These are phyloP conservation scores for Habrosyne pyritoides DNA, from an alignment of 2,888 invertebrate species.

Conservation along the genomic window DNA sequence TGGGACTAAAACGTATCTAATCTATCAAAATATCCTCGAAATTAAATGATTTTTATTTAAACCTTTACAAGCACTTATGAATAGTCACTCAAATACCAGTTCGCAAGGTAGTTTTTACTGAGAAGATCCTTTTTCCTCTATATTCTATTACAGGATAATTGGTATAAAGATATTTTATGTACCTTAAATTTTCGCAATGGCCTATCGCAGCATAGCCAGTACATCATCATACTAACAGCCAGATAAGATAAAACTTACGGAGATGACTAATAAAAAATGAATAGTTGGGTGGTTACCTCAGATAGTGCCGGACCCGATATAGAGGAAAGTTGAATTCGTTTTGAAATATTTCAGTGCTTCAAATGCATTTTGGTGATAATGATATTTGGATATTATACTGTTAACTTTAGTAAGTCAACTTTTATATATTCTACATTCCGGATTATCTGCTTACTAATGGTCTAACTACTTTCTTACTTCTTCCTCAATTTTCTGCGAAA, in stretches of 20 bases:
- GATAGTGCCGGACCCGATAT: constrained; percentile 12
- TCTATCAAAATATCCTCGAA: not conserved
- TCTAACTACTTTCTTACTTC: too few relatives aligned
- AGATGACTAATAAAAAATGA: constrained; percentile 43
- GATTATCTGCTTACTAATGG: too few relatives aligned
- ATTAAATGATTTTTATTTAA: not conserved
- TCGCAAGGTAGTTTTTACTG: too few relatives aligned
- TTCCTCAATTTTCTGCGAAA: too few relatives aligned
- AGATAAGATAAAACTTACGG: constrained; percentile 48
- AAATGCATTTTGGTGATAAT: not conserved
- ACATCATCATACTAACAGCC: not conserved
- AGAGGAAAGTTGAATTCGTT: not conserved
- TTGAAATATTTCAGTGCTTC: constrained; percentile 11
- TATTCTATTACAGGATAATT: too few relatives aligned
- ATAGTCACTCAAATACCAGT: too few relatives aligned
- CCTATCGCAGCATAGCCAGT: not conserved
- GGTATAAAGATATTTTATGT: too few relatives aligned
- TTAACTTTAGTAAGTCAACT: not conserved
- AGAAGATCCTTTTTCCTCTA: too few relatives aligned
- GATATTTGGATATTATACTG: not conserved
- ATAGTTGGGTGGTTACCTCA: constrained; percentile 40
- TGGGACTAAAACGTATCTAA: too few relatives aligned
- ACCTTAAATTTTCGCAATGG: not conserved
- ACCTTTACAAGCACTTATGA: too few relatives aligned
- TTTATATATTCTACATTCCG: too few relatives aligned